Evolutionary conservation across 2,888 invertebrate genomes (phyloP).

Genomic region (Microctonus hyperodae): DNA sequence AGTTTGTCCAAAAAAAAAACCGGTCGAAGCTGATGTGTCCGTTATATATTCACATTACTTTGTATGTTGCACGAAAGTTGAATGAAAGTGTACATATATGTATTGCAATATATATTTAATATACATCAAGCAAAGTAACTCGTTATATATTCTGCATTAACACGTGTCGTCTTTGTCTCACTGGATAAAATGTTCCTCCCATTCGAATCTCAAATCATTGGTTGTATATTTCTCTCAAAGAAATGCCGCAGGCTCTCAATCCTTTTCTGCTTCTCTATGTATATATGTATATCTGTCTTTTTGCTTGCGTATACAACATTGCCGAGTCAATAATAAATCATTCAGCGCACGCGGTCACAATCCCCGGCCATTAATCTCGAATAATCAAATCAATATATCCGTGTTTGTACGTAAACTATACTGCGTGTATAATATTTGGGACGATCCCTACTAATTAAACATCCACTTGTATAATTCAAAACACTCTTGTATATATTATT

Average conservation of each 20-base stretch:
- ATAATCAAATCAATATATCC: conserved; percentile 60
- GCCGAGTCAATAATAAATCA: conserved; percentile 35
- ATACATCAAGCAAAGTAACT: not conserved
- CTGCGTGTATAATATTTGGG: conserved; percentile 36
- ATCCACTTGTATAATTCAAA: conserved; percentile 3
- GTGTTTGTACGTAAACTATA: conserved; percentile 38
- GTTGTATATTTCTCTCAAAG: conserved; percentile 23
- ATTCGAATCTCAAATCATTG: not conserved
- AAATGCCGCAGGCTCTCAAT: conserved; percentile 22
- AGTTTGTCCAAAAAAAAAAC: conserved; percentile 12
- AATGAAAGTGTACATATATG: conserved; percentile 55
- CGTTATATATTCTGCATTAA: not conserved
- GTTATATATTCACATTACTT: conserved; percentile 25
- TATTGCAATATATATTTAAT: conserved; percentile 30
- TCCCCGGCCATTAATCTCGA: conserved; percentile 56
- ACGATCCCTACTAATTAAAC: conserved; percentile 47
- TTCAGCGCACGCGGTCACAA: conserved; percentile 39
- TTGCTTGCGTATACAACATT: not conserved
- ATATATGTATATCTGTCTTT: conserved; percentile 8
- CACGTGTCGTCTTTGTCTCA: not conserved
- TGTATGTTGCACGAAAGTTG: conserved; percentile 43
- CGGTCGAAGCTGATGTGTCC: too few relatives aligned
- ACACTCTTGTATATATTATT: not conserved
- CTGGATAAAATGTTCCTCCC: not conserved
- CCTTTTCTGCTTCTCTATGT: conserved; percentile 8